A percentile compares a stretch with the other conserved stretches of the same genome.
These are phyloP conservation scores for Thymallus thymallus DNA, from an alignment of 2,113 vertebrate species.

Conservation along the genomic window DNA sequence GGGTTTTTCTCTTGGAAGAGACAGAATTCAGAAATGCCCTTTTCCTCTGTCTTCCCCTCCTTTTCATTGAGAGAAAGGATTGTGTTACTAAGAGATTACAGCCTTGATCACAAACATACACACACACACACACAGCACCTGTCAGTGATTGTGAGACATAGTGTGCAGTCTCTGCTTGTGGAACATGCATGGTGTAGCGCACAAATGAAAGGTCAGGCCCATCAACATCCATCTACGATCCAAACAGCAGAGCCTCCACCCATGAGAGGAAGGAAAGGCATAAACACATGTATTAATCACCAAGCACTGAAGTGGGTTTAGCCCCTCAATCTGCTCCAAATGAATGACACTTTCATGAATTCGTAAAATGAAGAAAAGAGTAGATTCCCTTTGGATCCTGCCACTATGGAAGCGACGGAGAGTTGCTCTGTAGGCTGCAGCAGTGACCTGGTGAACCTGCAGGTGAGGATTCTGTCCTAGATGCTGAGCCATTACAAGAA, in stretches of 20 bases:
- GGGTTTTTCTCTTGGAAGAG: conserved; percentile 40
- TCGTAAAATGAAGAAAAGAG: not conserved
- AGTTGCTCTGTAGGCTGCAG: not conserved
- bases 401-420: not conserved
- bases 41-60: conserved; percentile 61
- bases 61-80: conserved; percentile 55
- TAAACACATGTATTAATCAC: conserved; percentile 54
- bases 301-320: conserved; percentile 42
- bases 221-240: conserved; percentile 67
- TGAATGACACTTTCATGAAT: conserved; percentile 20
- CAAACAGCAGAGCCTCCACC: conserved; percentile 58
- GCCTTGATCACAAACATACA: conserved; percentile 40
- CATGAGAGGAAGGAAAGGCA: conserved; percentile 32
- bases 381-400: too few relatives aligned
- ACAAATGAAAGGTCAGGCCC: conserved; percentile 72
- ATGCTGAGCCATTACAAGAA: conserved; percentile 50
- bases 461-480: conserved; percentile 15
- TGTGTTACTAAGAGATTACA: conserved; percentile 64
- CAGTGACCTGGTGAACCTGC: conserved; percentile 15
- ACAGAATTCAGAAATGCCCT: conserved; percentile 65
- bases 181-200: conserved; percentile 58
- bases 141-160: conserved; percentile 45
- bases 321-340: conserved; percentile 45
- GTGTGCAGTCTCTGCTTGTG: conserved; percentile 46
- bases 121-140: conserved; percentile 12